Evolutionary conservation across 1,140 invertebrate genomes (phyloP).

Genomic region (Danaus melanippus): DNA sequence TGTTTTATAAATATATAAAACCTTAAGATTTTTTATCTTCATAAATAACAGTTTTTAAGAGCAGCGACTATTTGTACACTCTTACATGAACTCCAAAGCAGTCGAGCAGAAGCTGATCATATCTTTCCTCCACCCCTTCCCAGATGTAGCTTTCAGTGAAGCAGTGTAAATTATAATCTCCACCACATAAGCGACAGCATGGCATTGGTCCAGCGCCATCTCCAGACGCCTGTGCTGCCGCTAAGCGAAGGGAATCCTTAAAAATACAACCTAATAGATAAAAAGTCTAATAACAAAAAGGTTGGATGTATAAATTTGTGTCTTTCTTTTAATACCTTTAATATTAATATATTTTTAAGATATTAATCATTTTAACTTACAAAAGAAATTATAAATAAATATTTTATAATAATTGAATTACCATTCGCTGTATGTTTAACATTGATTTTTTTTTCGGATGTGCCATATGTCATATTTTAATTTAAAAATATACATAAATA

Average conservation of each 20-base stretch:
- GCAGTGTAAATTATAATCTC: constrained; percentile 22
- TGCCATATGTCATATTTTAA: too few species aligned
- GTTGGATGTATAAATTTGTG: too few species aligned
- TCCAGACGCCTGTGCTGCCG: constrained; percentile 32
- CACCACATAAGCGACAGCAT: constrained; percentile 36
- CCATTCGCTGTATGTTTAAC: too few species aligned
- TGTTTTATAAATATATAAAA: too few species aligned
- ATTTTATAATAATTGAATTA: too few species aligned
- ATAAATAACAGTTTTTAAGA: too few species aligned
- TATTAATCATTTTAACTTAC: too few species aligned
- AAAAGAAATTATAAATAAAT: too few species aligned
- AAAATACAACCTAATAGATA: constrained; percentile 3
- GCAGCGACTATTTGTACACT: not conserved
- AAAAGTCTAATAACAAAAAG: not conserved
- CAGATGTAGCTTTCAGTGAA: constrained; percentile 35
- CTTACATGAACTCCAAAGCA: constrained; percentile 39
- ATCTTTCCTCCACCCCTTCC: constrained; percentile 38
- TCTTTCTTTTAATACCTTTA: too few species aligned
- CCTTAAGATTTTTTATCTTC: too few species aligned
- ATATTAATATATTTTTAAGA: too few species aligned
- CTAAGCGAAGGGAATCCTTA: constrained; percentile 26
- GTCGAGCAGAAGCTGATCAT: constrained; percentile 36
- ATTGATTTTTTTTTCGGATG: too few species aligned
- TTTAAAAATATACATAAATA: not conserved
- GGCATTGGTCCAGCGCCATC: constrained; percentile 23